Base-by-base conservation (phyloP, 2,797 vertebrate species). In the Oryzias sinensis region DNA sequence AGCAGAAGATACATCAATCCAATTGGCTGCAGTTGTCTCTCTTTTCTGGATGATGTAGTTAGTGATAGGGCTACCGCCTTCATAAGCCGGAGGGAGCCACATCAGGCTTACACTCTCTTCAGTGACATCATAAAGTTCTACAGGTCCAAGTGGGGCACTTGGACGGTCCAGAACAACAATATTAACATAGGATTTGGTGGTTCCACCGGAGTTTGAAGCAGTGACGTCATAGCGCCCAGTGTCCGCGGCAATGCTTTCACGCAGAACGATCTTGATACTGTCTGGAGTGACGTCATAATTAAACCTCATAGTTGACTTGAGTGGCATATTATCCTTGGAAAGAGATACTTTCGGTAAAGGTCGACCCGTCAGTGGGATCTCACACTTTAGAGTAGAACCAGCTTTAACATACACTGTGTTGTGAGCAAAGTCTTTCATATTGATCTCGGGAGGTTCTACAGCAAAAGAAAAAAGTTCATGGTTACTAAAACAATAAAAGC, bases 271-370 rank as follows among this genome's bases (percentile, higher is more conserved):
- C 60, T 96, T 94, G 44, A 98, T 81, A 78, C 94, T 94, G 85
- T 98, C 96, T 54, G 93, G 90, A 53, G 95, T 97, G 44, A 93
- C 91, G 81, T 99, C 96, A 70, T 91, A 94, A 77, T 99, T 95
- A 85, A 99, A 99, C 81, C 97, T 96, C 92, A 97, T 94, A 53
- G 97, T 98, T 70, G 95, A 93, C 86, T 95, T 99, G 53, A 98
- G 78, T 53, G 86, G 45, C 42, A 93, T 77, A 52, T 95, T 92
- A 44, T 97, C 94, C 88, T 93, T 97, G 54, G 93, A 94, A 72
- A 98, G 86, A 14, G 89, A 91, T 49, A 98, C 91, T 83, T 98
- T 98, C 61, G 97, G 97, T 63, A 95, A 45, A 50, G 97, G 97
- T 77, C 90, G 92, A 72, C 97, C 97, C 59, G 89, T 92, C 82